Conservation (phyloP, 64 coral and sea anemone genomes). For the Stichodactyla helianthus region DNA sequence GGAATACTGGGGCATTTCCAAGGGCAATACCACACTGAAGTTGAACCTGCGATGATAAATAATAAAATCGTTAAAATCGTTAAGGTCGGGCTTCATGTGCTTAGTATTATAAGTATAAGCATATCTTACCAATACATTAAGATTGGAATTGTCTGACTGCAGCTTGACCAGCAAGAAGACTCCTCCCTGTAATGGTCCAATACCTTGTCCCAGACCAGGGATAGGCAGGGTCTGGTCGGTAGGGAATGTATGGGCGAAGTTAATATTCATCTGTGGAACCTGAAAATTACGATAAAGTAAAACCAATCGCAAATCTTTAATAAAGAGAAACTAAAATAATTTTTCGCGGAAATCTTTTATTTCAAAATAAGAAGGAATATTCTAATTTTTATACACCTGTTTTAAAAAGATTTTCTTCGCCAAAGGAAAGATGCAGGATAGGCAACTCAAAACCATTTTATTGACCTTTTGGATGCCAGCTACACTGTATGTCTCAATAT, state of each 20-base stretch:
- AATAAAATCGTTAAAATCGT: too few species aligned
- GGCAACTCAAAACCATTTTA: too few species aligned
- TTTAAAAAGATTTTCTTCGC: too few species aligned
- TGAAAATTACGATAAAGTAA: background rate
- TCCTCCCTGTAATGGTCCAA: conserved; percentile 1
- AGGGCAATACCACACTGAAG: conserved; percentile 19
- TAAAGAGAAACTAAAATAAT: background rate
- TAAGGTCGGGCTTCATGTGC: too few species aligned
- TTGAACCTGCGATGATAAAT: background rate
- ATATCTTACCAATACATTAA: conserved; percentile 4
- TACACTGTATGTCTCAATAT: too few species aligned
- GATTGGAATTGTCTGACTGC: background rate
- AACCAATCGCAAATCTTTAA: background rate
- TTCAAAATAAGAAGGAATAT: too few species aligned
- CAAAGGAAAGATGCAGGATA: too few species aligned
- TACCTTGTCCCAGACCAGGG: background rate
- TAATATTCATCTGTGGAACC: background rate
- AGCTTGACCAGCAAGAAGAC: conserved; percentile 13
- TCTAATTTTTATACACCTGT: too few species aligned
- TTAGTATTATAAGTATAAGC: background rate
- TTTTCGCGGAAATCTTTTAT: background rate
- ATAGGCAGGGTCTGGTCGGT: conserved; percentile 11
- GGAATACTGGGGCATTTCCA: background rate
- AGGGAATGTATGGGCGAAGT: conserved; percentile 13
- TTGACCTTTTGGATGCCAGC: too few species aligned